Evolutionary conservation across 2,797 vertebrate species (phyloP).

Genomic region (Trematocara caparti): DNA sequence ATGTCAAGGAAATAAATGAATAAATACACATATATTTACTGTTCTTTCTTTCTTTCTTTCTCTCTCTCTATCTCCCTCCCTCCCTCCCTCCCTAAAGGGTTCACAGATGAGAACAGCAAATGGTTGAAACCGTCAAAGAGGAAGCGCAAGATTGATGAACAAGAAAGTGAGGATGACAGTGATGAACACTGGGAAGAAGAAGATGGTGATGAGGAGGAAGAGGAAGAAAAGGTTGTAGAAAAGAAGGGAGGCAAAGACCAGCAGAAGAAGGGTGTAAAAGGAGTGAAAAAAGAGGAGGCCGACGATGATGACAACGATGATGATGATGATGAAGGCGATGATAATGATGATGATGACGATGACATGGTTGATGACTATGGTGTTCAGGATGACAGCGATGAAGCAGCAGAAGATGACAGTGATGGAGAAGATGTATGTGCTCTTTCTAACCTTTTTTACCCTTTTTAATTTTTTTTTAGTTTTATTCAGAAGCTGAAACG

Average conservation of each 20-base stretch:
- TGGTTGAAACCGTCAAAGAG: slow-evolving; percentile 76
- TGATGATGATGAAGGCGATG: slow-evolving; percentile 51
- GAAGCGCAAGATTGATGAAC: slow-evolving; percentile 67
- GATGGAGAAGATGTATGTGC: slow-evolving; percentile 75
- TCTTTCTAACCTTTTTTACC: background rate
- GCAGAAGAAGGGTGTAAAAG: slow-evolving; percentile 35
- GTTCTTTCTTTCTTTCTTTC: background rate
- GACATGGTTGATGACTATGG: slow-evolving; percentile 82
- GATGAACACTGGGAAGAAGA: slow-evolving; percentile 71
- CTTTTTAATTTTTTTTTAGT: too few relatives aligned
- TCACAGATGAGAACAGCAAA: slow-evolving; percentile 81
- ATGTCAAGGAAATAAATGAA: background rate
- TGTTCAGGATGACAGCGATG: slow-evolving; percentile 68
- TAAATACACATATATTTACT: background rate
- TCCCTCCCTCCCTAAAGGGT: slow-evolving; percentile 52
- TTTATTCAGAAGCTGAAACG: background rate
- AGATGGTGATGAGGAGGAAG: background rate
- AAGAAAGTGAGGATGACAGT: slow-evolving; percentile 62
- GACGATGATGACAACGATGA: slow-evolving; percentile 49
- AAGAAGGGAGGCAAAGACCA: slow-evolving; percentile 37
- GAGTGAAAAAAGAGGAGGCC: slow-evolving; percentile 45
- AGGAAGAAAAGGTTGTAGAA: background rate
- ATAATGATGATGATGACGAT: slow-evolving; percentile 59
- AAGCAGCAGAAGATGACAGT: slow-evolving; percentile 72
- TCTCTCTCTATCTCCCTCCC: background rate